A percentile compares a stretch with the other conserved stretches of the same genome.
These are phyloP conservation scores for Carcharodon carcharias DNA, from an alignment of 2,797 vertebrate genomes.

Conservation along the genomic window DNA sequence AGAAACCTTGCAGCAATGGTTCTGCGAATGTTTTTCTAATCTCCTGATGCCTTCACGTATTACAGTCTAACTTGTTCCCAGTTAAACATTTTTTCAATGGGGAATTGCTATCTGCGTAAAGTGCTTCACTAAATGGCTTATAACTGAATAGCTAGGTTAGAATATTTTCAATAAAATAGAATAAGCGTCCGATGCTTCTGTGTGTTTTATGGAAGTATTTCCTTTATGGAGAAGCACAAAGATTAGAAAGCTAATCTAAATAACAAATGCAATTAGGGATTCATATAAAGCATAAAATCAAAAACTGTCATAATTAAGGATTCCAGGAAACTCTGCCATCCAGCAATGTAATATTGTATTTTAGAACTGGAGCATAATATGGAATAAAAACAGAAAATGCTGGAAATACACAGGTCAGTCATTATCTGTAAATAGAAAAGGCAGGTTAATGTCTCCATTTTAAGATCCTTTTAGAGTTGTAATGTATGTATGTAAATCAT, in stretches of 20 bases:
- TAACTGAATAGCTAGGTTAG: background rate
- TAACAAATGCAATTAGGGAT: background rate
- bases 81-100: background rate
- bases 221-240: background rate
- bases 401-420: background rate
- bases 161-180: background rate
- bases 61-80: background rate
- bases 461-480: background rate
- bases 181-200: background rate
- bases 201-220: background rate
- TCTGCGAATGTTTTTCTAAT: background rate
- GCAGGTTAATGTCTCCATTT: background rate
- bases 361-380: background rate
- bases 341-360: background rate
- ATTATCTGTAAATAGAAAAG: background rate
- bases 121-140: background rate
- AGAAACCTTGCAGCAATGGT: background rate
- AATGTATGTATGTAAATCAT: background rate
- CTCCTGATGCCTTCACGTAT: background rate
- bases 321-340: background rate
- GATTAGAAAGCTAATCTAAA: background rate
- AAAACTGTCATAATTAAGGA: background rate
- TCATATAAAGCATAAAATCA: background rate
- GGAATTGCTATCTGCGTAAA: background rate
- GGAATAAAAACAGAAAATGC: background rate